These are phyloP conservation scores for Mya arenaria DNA, from an alignment of 1,140 invertebrate species.

Conservation along the genomic window DNA sequence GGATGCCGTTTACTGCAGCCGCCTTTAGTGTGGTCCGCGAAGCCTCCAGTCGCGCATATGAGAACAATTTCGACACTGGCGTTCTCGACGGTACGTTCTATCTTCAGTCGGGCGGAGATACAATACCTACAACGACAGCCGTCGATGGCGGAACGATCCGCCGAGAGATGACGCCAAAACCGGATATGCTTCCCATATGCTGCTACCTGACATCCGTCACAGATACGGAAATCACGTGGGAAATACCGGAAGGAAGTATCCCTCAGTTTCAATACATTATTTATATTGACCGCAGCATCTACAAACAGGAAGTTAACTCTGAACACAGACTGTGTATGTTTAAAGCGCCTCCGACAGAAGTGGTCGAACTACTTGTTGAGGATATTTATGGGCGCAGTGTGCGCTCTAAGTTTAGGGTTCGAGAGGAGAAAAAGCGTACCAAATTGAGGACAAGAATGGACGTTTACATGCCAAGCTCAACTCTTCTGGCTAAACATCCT, in stretches of 20 bases:
- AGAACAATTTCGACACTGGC: conserved; percentile 44
- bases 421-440: conserved; percentile 1
- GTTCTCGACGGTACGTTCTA: conserved; percentile 37
- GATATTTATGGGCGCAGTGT: conserved; percentile 51
- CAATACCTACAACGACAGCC: conserved; percentile 7
- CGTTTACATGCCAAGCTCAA: conserved; percentile 20
- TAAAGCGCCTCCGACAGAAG: conserved; percentile 6
- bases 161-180: conserved; percentile 18
- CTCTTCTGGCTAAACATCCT: no score
- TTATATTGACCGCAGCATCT: conserved; percentile 28
- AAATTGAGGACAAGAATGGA: conserved; percentile 30
- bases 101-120: conserved; percentile 27
- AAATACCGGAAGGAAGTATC: conserved; percentile 26
- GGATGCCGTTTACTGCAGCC: conserved; percentile 53
- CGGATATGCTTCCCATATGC: conserved; percentile 29
- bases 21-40: conserved; percentile 51
- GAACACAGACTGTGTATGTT: conserved; percentile 33
- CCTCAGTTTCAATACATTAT: conserved; percentile 56
- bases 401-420: conserved; percentile 32
- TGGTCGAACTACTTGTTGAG: conserved; percentile 46
- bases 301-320: conserved; percentile 43
- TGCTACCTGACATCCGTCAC: conserved; percentile 38
- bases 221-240: conserved; percentile 19
- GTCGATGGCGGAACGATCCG: conserved; percentile 1
- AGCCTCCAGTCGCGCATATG: conserved; percentile 16